These are phyloP conservation scores for Copidosoma aretas DNA, from an alignment of 2,888 invertebrate species.

Conservation along the genomic window DNA sequence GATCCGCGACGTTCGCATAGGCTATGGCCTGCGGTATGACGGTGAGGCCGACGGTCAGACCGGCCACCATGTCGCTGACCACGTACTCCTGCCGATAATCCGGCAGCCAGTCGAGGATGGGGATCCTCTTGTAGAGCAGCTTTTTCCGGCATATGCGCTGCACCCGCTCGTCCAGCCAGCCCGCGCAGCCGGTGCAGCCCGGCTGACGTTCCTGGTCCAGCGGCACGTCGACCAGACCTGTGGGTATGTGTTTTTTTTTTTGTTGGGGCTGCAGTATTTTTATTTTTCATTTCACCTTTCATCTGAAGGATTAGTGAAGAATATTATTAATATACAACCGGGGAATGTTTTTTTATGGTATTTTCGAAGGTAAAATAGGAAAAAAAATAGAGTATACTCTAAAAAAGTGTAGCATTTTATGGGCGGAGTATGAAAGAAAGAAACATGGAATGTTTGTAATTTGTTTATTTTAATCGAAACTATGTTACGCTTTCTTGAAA, in stretches of 20 bases:
- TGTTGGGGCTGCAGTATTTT: no score
- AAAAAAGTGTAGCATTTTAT: no score
- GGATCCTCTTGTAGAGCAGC: constrained; percentile 69
- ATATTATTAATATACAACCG: no score
- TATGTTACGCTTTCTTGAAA: no score
- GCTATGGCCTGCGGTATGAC: constrained; percentile 86
- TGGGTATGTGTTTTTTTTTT: not conserved
- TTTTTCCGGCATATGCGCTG: constrained; percentile 69
- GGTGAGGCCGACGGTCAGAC: constrained; percentile 80
- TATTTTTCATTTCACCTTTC: no score
- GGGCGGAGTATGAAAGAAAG: no score
- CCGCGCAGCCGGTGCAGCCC: constrained; percentile 46
- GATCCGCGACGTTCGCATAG: constrained; percentile 78
- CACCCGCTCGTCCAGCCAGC: constrained; percentile 63
- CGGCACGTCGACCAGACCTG: not conserved
- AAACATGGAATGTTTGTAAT: no score
- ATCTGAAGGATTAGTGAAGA: no score
- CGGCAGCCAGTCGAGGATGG: constrained; percentile 75
- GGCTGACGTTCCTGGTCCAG: constrained; percentile 4
- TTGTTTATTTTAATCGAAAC: no score
- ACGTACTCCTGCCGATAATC: constrained; percentile 71
- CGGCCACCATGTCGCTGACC: constrained; percentile 81
- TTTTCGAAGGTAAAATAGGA: no score
- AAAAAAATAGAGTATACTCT: no score
- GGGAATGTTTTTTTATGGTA: no score